These are phyloP conservation scores for Sphecodes monilicornis DNA, from an alignment of 2,888 invertebrate species.

Conservation along the genomic window DNA sequence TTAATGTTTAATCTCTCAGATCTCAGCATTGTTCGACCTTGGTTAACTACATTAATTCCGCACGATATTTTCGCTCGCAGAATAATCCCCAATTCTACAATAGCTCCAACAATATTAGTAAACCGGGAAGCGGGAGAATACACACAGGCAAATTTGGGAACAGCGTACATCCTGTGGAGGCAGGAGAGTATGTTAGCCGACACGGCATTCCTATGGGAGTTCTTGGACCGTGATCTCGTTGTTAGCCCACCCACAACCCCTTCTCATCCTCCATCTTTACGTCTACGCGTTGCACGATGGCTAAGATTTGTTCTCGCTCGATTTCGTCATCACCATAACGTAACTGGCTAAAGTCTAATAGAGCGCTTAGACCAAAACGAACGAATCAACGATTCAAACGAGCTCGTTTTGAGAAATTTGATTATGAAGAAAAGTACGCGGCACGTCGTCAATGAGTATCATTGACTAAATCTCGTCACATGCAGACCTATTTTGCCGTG, in stretches of 20 bases:
- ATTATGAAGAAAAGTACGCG: too few relatives aligned
- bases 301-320: neutral
- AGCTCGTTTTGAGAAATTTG: too few relatives aligned
- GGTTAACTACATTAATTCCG: neutral
- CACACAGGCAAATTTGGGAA: neutral
- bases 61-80: neutral
- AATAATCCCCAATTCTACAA: neutral
- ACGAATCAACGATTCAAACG: too few relatives aligned
- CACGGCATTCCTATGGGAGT: conserved; percentile 77
- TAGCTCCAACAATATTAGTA: neutral
- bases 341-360: neutral
- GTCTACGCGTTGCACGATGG: neutral
- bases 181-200: conserved; percentile 49
- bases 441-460: too few relatives aligned
- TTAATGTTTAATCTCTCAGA: too few relatives aligned
- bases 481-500: too few relatives aligned
- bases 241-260: conserved; percentile 68
- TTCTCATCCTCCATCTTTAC: conserved; percentile 27
- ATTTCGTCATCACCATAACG: neutral
- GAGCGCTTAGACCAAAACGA: too few relatives aligned
- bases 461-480: too few relatives aligned
- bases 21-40: too few relatives aligned
- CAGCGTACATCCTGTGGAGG: neutral
- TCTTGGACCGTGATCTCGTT: conserved; percentile 78
- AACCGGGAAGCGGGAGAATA: neutral